Conservation (phyloP, 2,888 invertebrate genomes). For the Papilio gigon region DNA sequence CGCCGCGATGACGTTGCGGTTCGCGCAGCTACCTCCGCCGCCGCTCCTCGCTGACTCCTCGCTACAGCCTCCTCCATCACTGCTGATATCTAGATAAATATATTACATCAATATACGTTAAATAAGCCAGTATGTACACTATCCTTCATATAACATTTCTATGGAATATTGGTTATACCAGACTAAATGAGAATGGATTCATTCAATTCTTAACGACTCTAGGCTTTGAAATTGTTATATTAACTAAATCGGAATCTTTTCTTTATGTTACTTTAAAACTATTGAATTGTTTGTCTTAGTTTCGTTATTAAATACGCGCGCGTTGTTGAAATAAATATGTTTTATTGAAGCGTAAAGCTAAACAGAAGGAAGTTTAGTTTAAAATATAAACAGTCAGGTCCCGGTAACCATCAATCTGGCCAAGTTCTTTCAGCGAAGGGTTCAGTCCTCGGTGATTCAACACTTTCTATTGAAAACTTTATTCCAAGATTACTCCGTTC, state of each 20-base stretch:
- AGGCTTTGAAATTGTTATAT: not conserved
- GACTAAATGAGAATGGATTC: not conserved
- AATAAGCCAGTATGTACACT: not conserved
- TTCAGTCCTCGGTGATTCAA: slow-evolving; percentile 79
- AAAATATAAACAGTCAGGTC: slow-evolving; percentile 37
- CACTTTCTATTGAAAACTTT: slow-evolving; percentile 82
- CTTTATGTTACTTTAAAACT: too few species aligned
- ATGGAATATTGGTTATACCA: not conserved
- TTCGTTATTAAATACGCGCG: not conserved
- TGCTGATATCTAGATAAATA: slow-evolving; percentile 48
- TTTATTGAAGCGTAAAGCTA: slow-evolving; percentile 32
- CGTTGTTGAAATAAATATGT: slow-evolving; percentile 6
- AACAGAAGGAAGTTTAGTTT: slow-evolving; percentile 24
- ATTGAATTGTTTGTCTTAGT: not conserved
- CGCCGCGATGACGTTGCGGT: slow-evolving; percentile 80
- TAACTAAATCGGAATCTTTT: too few species aligned
- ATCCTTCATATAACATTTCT: not conserved
- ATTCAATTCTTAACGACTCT: not conserved
- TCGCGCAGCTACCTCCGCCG: slow-evolving; percentile 61
- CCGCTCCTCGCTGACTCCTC: slow-evolving; percentile 63
- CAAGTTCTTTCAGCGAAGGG: slow-evolving; percentile 77
- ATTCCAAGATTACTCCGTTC: slow-evolving; percentile 81
- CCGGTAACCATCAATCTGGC: slow-evolving; percentile 49
- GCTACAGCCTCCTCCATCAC: slow-evolving; percentile 40
- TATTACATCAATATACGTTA: not conserved